Evolutionary conservation across 2,888 invertebrate species (phyloP).

Genomic region (Coenonympha arcania): DNA sequence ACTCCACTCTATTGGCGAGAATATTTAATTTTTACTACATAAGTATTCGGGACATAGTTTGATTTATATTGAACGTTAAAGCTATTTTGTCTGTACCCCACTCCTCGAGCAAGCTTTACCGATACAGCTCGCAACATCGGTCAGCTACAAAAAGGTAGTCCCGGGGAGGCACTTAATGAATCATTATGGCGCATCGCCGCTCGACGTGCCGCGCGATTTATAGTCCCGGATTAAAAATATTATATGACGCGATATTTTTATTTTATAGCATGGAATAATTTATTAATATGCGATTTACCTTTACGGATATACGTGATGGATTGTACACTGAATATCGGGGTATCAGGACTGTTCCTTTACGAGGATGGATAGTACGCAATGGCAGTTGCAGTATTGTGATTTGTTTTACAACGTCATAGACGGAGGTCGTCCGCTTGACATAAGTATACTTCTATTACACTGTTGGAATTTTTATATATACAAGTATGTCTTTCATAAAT

Average conservation of each 20-base stretch:
- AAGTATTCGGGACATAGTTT: too few relatives aligned
- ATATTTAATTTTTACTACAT: too few relatives aligned
- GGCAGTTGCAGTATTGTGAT: too few relatives aligned
- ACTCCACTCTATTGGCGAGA: too few relatives aligned
- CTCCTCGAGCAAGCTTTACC: slow-evolving; percentile 54
- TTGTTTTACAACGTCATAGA: too few relatives aligned
- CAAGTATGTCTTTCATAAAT: too few relatives aligned
- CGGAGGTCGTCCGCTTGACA: too few relatives aligned
- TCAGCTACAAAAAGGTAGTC: slow-evolving; percentile 74
- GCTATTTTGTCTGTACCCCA: slow-evolving; percentile 35
- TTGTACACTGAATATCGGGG: background rate
- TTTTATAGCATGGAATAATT: slow-evolving; percentile 8
- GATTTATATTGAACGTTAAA: too few relatives aligned
- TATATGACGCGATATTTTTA: slow-evolving; percentile 14
- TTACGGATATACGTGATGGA: background rate
- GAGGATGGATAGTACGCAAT: too few relatives aligned
- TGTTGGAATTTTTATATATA: too few relatives aligned
- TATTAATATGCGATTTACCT: slow-evolving; percentile 2
- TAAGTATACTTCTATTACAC: too few relatives aligned
- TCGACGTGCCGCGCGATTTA: slow-evolving; percentile 56
- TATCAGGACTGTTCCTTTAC: background rate
- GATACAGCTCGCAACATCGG: slow-evolving; percentile 70
- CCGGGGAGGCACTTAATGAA: slow-evolving; percentile 73
- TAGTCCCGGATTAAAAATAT: slow-evolving; percentile 39
- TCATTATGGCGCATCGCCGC: slow-evolving; percentile 61